Evolutionary conservation across 2,888 invertebrate genomes (phyloP).

Genomic region (Calameuta pallipes): DNA sequence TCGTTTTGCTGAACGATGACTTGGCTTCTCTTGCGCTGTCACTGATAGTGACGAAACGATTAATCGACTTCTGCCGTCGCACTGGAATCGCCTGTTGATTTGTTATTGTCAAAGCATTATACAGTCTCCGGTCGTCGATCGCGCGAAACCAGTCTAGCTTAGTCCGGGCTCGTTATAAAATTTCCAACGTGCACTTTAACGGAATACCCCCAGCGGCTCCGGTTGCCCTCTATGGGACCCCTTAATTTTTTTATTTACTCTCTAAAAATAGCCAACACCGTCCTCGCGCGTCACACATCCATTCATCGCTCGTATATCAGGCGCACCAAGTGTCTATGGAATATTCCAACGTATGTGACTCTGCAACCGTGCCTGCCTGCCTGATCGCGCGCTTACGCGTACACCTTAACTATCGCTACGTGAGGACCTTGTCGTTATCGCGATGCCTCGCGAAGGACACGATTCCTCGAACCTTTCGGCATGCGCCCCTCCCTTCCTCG

Average conservation of each 20-base stretch:
- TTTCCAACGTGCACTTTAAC: not conserved
- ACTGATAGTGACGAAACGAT: not conserved
- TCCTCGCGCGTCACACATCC: not conserved
- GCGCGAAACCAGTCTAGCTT: not conserved
- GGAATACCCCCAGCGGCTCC: constrained; percentile 1
- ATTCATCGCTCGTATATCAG: not conserved
- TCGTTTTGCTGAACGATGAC: not conserved
- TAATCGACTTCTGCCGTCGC: not conserved
- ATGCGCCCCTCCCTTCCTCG: not conserved
- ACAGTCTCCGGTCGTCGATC: not conserved
- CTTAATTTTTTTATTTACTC: constrained; percentile 47
- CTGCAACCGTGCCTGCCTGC: not conserved
- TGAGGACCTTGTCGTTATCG: not conserved
- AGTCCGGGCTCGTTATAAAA: not conserved
- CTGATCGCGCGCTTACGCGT: not conserved
- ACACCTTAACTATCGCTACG: not conserved
- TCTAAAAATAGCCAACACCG: not conserved
- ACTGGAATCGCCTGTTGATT: not conserved
- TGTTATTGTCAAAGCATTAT: not conserved
- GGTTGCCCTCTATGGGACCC: constrained; percentile 24
- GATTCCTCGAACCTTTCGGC: not conserved
- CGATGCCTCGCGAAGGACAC: not conserved
- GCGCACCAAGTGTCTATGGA: not conserved
- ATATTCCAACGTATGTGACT: not conserved
- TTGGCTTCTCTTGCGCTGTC: not conserved